Evolutionary conservation across 2,888 invertebrate species (phyloP).

Genomic region (Balanococcus diminutus): DNA sequence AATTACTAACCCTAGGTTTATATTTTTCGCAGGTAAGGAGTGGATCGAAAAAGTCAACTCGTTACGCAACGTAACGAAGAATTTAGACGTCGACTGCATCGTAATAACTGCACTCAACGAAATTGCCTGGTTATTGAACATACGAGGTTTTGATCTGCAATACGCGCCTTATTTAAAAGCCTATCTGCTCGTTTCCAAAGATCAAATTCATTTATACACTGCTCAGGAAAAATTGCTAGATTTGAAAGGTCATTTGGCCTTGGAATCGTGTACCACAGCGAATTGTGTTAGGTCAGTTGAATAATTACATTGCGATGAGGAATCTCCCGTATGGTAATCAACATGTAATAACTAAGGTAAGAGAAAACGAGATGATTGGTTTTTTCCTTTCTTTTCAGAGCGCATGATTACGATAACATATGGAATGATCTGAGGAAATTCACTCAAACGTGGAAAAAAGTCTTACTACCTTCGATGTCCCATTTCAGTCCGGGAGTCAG

Average conservation of each 20-base stretch:
- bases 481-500: conserved; percentile 76
- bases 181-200: conserved; percentile 72
- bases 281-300: conserved; percentile 70
- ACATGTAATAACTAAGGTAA: too few species aligned
- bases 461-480: conserved; percentile 73
- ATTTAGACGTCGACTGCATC: conserved; percentile 74
- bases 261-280: conserved; percentile 67
- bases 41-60: conserved; percentile 79
- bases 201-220: conserved; percentile 73
- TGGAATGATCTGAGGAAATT: conserved; percentile 74
- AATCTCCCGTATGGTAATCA: too few species aligned
- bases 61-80: conserved; percentile 69
- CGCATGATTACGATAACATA: conserved; percentile 72
- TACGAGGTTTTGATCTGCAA: conserved; percentile 83
- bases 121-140: conserved; percentile 85
- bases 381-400: conserved; percentile 63
- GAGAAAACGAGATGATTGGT: too few species aligned
- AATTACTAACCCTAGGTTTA: not conserved
- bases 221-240: conserved; percentile 69
- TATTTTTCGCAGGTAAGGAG: conserved; percentile 65
- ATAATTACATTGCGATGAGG: not conserved
- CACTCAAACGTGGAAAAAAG: conserved; percentile 69
- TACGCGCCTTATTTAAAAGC: conserved; percentile 80
- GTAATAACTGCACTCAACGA: conserved; percentile 86
- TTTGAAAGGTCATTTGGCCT: conserved; percentile 64